Evolutionary conservation across 2,113 vertebrate species (phyloP), one percentile per base, ranked within the genome.

Genomic region (Daboia siamensis): DNA sequence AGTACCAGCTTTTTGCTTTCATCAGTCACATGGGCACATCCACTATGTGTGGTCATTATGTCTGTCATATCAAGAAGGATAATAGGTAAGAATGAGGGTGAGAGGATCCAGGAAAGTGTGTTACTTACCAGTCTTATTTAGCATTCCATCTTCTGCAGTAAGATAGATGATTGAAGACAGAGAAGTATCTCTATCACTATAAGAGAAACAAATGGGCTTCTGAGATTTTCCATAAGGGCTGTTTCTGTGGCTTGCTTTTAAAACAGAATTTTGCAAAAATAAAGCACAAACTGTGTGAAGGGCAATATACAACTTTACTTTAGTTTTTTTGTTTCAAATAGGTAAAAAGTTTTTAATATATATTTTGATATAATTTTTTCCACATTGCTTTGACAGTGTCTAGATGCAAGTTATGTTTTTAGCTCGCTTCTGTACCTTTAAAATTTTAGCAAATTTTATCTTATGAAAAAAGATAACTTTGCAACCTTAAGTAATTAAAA

Each of bases 11-110:
- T 90, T 99, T 99, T 97, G 99, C 99, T 84, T 99, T 99, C 97
- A 98, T 99, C 97, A 99, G 99, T 96, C 99, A 99, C 98, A 99
- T 99, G 99, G 99, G 99, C 95, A 99, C 99, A 9, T 99, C 99
- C 1, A 99, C 99, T 88, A 99, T 99, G 99, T 99, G 99, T 56
- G 99, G 99, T 91, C 99, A 99, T 97, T 99, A 99, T 0, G 99
- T 99, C 95, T 99, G 99, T 97, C 99, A 99, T 97, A 99, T 99
- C 98, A 99, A 99, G 97, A 99, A 99, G 96, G 98, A 99, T 64
- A 98, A 98, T 95, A 98, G 99, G 99, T 99, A 94, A 93, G 4
- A 52, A 0, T 0, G 56, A 17, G 92, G 33, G 44, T 44, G 74
- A 80, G 33, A 11, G 91, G 57, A 85, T 80, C 9, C 48, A 52